Evolutionary conservation across 2,113 vertebrate species (phyloP).

Genomic region (Pionites leucogaster): DNA sequence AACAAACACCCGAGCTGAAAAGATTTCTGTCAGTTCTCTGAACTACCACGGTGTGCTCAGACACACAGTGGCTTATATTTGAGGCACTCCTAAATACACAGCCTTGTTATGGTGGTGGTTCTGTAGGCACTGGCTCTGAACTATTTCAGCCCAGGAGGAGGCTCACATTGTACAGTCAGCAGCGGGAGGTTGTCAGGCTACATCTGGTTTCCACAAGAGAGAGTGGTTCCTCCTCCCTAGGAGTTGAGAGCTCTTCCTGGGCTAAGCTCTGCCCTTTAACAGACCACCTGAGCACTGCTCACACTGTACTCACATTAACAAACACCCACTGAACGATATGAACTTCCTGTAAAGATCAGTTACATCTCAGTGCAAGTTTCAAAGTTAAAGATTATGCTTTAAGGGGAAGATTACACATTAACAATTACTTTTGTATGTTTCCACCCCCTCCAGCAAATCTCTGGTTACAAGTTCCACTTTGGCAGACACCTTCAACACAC

Average conservation of each 20-base stretch:
- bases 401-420: neutral
- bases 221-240: fast-evolving
- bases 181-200: neutral
- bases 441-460: neutral
- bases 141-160: neutral
- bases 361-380: neutral
- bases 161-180: neutral
- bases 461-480: neutral
- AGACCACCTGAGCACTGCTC: neutral
- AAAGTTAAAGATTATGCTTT: neutral
- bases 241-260: neutral
- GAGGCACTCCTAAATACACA: neutral
- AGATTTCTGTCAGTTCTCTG: neutral
- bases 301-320: neutral
- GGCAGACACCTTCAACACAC: neutral
- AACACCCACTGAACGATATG: neutral
- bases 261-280: neutral
- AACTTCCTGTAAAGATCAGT: neutral
- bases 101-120: neutral
- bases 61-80: neutral
- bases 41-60: fast-evolving
- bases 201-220: neutral
- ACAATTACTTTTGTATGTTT: neutral
- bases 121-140: neutral
- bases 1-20: neutral